Percentiles rank a stretch among this genome's conserved stretches.
These are phyloP conservation scores for Cladorhizidae sp. DNA, from an alignment of 37 sponge, comb jelly and placozoan species.

Conservation along the genomic window DNA sequence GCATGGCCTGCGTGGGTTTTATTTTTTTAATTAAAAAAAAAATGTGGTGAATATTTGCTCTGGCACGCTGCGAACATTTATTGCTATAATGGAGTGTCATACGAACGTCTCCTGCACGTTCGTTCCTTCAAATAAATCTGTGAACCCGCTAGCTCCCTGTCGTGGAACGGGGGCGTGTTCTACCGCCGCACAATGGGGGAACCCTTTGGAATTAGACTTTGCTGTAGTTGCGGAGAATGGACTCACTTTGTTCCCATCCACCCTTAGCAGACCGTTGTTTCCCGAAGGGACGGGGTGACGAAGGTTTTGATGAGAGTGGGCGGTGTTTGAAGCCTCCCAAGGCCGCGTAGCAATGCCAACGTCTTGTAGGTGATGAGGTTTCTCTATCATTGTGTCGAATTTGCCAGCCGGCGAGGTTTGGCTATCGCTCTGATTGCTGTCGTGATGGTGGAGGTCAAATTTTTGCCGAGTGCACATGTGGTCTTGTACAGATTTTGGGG, in stretches of 20 bases:
- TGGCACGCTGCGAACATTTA: too few relatives aligned
- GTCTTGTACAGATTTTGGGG: background rate
- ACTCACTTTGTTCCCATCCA: background rate
- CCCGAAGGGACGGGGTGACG: background rate
- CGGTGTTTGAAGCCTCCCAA: background rate
- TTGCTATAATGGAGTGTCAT: background rate
- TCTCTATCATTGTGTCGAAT: conserved; percentile 9
- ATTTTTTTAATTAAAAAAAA: too few relatives aligned
- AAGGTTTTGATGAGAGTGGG: background rate
- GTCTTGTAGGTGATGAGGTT: background rate
- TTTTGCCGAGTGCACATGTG: too few relatives aligned
- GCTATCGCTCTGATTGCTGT: background rate
- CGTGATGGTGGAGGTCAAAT: background rate
- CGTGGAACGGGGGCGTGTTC: background rate
- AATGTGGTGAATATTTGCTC: too few relatives aligned
- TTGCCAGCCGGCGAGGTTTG: background rate
- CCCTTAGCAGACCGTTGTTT: background rate
- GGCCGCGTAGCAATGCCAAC: background rate
- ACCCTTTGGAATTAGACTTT: background rate
- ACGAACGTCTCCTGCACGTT: conserved; percentile 4
- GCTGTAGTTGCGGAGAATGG: too few relatives aligned
- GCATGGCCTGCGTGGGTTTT: too few relatives aligned
- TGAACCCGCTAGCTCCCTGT: background rate
- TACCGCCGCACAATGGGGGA: background rate
- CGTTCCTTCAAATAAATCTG: background rate